Conservation (phyloP, 1,140 invertebrate genomes). For the Solenopsis invicta region DNA sequence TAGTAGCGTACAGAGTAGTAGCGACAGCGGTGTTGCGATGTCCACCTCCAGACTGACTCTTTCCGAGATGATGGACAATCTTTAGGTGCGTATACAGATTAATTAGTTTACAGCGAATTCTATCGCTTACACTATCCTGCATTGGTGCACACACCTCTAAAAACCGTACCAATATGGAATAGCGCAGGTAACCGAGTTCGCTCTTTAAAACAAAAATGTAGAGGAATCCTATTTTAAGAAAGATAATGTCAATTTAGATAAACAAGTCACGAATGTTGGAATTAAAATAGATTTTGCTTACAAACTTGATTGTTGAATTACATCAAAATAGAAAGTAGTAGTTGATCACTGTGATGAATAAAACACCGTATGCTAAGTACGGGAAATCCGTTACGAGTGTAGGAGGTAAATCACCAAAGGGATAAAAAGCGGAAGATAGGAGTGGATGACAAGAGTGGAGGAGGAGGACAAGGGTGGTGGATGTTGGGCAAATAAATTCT, state of each 20-base stretch:
- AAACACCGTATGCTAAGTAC: slow-evolving; percentile 4
- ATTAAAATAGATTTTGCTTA: slow-evolving; percentile 17
- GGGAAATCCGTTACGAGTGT: slow-evolving; percentile 18
- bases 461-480: slow-evolving; percentile 27
- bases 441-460: neutral
- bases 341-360: neutral
- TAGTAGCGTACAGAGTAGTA: slow-evolving; percentile 92
- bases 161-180: neutral
- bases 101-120: neutral
- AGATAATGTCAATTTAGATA: neutral
- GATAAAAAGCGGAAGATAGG: slow-evolving; percentile 36
- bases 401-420: slow-evolving; percentile 25
- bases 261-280: neutral
- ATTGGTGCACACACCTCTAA: no score
- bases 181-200: neutral
- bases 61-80: slow-evolving; percentile 87
- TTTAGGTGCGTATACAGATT: slow-evolving; percentile 80
- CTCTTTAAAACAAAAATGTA: neutral
- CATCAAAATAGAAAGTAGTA: neutral
- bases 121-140: neutral
- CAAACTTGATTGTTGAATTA: neutral
- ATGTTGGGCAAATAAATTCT: slow-evolving; percentile 73
- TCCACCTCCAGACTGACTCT: slow-evolving; percentile 90
- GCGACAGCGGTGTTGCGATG: slow-evolving; percentile 93
- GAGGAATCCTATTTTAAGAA: neutral